Evolutionary conservation across 2,113 vertebrate species (phyloP).

Genomic region (Syngnathus scovelli): DNA sequence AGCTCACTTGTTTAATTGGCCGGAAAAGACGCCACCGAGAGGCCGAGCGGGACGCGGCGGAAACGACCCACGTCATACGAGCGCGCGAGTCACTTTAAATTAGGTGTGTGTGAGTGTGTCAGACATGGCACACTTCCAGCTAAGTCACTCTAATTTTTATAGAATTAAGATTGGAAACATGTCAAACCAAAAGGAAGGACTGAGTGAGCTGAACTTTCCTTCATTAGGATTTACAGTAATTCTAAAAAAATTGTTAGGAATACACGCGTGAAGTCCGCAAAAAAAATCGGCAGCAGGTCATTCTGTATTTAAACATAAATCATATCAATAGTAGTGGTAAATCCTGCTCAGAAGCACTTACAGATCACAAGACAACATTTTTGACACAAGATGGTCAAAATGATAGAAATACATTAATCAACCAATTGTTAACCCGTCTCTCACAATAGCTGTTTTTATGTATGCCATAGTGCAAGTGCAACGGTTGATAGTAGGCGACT

Average conservation of each 20-base stretch:
- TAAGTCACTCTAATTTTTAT: neutral
- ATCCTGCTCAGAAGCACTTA: neutral
- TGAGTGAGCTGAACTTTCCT: neutral
- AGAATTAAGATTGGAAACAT: neutral
- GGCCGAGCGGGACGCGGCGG: conserved; percentile 2
- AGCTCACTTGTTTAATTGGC: conserved; percentile 8
- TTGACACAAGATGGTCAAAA: neutral
- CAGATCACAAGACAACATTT: neutral
- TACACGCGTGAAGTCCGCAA: too few species aligned
- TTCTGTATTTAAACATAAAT: neutral
- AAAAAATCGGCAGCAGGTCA: too few species aligned
- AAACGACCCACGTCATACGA: neutral
- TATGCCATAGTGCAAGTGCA: neutral
- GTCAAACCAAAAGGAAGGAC: neutral
- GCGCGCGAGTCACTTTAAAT: neutral
- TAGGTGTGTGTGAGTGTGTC: neutral
- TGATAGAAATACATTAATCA: neutral
- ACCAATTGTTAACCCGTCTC: neutral
- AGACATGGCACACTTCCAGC: neutral
- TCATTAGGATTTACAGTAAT: neutral
- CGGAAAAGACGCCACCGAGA: conserved; percentile 6
- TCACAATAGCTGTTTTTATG: neutral
- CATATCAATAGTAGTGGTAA: neutral
- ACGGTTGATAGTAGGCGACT: neutral
- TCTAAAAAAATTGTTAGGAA: neutral